Base-by-base conservation (phyloP, 2,888 invertebrate species). In the Sepiola atlantica region DNA sequence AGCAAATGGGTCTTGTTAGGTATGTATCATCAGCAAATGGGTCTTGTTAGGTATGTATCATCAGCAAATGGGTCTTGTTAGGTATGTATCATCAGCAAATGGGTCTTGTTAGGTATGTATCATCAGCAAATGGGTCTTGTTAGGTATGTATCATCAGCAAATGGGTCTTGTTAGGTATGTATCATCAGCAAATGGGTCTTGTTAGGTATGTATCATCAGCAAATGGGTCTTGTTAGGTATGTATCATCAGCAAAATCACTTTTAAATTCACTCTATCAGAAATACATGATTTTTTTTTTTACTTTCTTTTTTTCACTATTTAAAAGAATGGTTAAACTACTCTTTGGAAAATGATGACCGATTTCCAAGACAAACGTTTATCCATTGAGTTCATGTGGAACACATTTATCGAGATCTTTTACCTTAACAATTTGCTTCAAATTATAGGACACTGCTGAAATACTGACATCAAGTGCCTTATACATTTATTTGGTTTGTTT, bases 1-100 rank as follows among this genome's bases (percentile, higher is more conserved):
- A 28, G n/a, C n/a, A 98, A 77, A 98, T 98, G 95, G 99, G 99
- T 2, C 98, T 99, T 28, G 98, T 99, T n/a, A 98, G 98, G 97
- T 97, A 95, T 91, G 94, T 91, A 61, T 32, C 28, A 77, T 12
- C n/a, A 28, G n/a, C n/a, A 98, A 77, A 98, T 98, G 95, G 99
- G 99, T 2, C 98, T 99, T 28, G 98, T 99, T n/a, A 98, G 98
- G 97, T 97, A 95, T 91, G 94, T 91, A 61, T 32, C 28, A 77
- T 12, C n/a, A 28, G n/a, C n/a, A 98, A 77, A 98, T 98, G 95
- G 99, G 99, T 2, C 98, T 99, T 28, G 98, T 99, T n/a, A 98
- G 98, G 97, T 97, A 95, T 91, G 94, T 91, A 61, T 32, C 28
- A 77, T 12, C n/a, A 28, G n/a, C n/a, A 98, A 77, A 98, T 98